These are phyloP conservation scores for Pachypanchax playfairii DNA, from an alignment of 2,113 vertebrate genomes.

Conservation along the genomic window DNA sequence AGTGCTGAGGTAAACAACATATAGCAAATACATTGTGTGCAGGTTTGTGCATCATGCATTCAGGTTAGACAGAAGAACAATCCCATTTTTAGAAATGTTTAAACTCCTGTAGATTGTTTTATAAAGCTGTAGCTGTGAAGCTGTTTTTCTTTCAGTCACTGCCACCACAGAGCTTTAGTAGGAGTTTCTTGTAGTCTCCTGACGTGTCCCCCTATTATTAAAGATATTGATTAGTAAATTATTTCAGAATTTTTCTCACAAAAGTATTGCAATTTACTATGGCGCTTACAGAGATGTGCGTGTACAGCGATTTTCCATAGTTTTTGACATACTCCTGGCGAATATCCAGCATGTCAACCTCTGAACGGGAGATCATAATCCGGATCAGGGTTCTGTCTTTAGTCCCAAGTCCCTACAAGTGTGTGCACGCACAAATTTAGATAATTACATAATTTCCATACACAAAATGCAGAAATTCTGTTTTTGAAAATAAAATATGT, in stretches of 20 bases:
- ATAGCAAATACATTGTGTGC: slow-evolving; percentile 28
- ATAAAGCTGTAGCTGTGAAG: not conserved
- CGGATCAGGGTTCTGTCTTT: slow-evolving; percentile 94
- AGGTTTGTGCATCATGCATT: slow-evolving; percentile 39
- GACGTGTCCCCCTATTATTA: slow-evolving; percentile 91
- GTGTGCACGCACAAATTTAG: not conserved
- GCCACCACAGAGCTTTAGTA: slow-evolving; percentile 95
- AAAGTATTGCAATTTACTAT: not conserved
- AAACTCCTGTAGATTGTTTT: not conserved
- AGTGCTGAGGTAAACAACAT: slow-evolving; percentile 27
- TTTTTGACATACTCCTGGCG: slow-evolving; percentile 87
- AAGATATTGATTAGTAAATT: too few relatives aligned
- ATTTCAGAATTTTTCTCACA: not conserved
- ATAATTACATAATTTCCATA: not conserved
- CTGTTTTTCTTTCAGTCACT: slow-evolving; percentile 81
- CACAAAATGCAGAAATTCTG: not conserved
- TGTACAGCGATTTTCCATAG: slow-evolving; percentile 92
- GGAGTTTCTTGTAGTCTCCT: slow-evolving; percentile 94
- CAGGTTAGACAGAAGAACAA: slow-evolving; percentile 20
- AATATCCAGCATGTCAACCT: slow-evolving; percentile 93
- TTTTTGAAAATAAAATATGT: not conserved
- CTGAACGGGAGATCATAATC: slow-evolving; percentile 95
- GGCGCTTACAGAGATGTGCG: slow-evolving; percentile 88
- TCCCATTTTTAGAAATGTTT: slow-evolving; percentile 19
- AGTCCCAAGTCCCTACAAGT: slow-evolving; percentile 87